phyloP scores from a whole-genome alignment of 2,797 vertebrate species.

The Macrochelys suwanniensis region DNA sequence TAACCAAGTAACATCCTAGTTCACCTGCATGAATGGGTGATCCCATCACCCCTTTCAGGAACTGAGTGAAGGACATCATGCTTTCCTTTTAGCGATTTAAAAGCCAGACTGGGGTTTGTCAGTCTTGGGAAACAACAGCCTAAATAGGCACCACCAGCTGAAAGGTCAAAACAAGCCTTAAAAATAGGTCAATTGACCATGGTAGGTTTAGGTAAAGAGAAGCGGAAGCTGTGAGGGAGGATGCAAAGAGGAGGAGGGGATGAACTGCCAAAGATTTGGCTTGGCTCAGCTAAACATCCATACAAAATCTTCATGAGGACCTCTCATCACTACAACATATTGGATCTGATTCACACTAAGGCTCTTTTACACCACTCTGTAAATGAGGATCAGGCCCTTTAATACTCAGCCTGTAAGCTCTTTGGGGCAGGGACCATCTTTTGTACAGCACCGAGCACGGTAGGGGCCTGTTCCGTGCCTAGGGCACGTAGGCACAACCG shows the following conservation, averaged over 20 bases:
- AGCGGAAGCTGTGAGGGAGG: background rate
- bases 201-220: background rate
- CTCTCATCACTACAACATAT: background rate
- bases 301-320: background rate
- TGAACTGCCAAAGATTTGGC: background rate
- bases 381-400: background rate
- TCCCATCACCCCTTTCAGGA: rapidly evolving
- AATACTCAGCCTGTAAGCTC: background rate
- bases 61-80: rapidly evolving
- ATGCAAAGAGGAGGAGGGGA: rapidly evolving
- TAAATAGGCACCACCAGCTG: background rate
- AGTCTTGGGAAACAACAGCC: background rate
- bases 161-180: background rate
- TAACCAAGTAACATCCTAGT: background rate
- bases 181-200: background rate
- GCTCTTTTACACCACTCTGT: background rate
- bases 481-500: background rate
- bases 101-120: background rate
- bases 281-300: background rate
- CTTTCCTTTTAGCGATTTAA: background rate
- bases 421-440: background rate
- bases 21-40: background rate
- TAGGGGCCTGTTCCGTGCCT: background rate
- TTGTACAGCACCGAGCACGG: background rate
- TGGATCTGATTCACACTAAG: background rate